Evolutionary conservation across 1,140 invertebrate genomes (phyloP).

Genomic region (Achroia grisella): DNA sequence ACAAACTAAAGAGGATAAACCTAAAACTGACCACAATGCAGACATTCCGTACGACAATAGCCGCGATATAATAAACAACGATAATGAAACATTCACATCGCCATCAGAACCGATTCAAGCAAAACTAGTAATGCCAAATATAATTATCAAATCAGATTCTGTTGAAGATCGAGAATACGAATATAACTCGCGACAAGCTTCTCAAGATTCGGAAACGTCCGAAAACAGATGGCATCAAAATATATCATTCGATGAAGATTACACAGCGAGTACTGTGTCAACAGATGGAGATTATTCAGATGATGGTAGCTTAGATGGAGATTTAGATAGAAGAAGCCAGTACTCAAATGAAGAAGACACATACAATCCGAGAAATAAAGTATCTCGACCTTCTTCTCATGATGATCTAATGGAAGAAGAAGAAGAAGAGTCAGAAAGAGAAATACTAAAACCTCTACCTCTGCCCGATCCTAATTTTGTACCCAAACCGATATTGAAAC

Average conservation of each 20-base stretch:
- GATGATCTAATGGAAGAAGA: slow-evolving; percentile 36
- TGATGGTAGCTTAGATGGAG: slow-evolving; percentile 71
- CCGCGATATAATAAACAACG: slow-evolving; percentile 13
- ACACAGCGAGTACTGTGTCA: slow-evolving; percentile 76
- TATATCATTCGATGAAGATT: slow-evolving; percentile 74
- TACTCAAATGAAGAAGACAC: slow-evolving; percentile 77
- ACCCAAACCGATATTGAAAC: slow-evolving; percentile 84
- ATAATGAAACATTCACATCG: slow-evolving; percentile 3
- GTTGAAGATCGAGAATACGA: slow-evolving; percentile 35
- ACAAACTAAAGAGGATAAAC: slow-evolving; percentile 25
- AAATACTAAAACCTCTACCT: slow-evolving; percentile 73
- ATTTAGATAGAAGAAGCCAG: slow-evolving; percentile 72
- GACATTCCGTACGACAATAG: slow-evolving; percentile 48
- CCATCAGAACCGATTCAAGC: slow-evolving; percentile 1
- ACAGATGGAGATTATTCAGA: slow-evolving; percentile 67
- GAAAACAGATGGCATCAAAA: slow-evolving; percentile 47
- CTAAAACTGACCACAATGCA: slow-evolving; percentile 24
- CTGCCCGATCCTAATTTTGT: slow-evolving; percentile 78
- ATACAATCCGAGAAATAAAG: slow-evolving; percentile 78
- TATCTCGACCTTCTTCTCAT: slow-evolving; percentile 30
- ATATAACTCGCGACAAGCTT: slow-evolving; percentile 18
- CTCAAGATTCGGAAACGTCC: slow-evolving; percentile 35
- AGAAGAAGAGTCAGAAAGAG: slow-evolving; percentile 71
- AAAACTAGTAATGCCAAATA: slow-evolving; percentile 26
- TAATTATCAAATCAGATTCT: slow-evolving; percentile 46